Percentiles rank a stretch among this genome's conserved stretches.
Conservation (phyloP, 2,797 vertebrate species). For the Urophycis tenuis region DNA sequence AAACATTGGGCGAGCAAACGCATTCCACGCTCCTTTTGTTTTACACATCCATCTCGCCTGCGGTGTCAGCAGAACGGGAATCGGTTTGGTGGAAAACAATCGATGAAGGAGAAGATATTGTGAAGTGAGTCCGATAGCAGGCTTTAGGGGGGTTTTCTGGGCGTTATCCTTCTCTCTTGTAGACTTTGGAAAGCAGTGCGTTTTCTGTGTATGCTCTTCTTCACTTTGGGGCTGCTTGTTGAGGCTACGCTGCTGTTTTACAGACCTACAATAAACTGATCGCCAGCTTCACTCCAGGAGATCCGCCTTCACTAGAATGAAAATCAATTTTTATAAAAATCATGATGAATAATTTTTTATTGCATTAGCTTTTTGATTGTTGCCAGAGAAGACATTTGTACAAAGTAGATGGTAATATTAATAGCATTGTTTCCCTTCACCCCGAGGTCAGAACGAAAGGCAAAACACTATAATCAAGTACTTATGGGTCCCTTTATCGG, state of each 20-base stretch:
- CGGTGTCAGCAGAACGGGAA: slow-evolving; percentile 28
- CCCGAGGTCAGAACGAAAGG: neutral
- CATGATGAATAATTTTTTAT: neutral
- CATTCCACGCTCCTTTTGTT: slow-evolving; percentile 44
- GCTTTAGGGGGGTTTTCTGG: slow-evolving; percentile 14
- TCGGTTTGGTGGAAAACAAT: slow-evolving; percentile 28
- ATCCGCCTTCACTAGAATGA: neutral
- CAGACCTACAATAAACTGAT: neutral
- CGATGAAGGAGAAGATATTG: slow-evolving; percentile 31
- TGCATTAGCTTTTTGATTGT: neutral
- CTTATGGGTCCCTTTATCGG: neutral
- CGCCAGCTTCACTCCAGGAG: neutral
- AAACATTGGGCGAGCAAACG: slow-evolving; percentile 43
- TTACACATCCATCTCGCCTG: slow-evolving; percentile 35
- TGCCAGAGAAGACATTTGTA: neutral
- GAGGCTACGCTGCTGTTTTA: slow-evolving; percentile 4
- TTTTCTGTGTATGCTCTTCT: slow-evolving; percentile 5
- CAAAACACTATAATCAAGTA: neutral
- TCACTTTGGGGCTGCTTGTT: neutral
- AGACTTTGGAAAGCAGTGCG: too few relatives aligned
- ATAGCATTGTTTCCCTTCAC: neutral
- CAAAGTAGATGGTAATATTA: neutral
- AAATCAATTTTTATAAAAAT: neutral
- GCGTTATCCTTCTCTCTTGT: neutral
- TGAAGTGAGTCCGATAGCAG: slow-evolving; percentile 44